Base-by-base conservation (phyloP, 2,113 vertebrate genomes). In the Cathartes aura region DNA sequence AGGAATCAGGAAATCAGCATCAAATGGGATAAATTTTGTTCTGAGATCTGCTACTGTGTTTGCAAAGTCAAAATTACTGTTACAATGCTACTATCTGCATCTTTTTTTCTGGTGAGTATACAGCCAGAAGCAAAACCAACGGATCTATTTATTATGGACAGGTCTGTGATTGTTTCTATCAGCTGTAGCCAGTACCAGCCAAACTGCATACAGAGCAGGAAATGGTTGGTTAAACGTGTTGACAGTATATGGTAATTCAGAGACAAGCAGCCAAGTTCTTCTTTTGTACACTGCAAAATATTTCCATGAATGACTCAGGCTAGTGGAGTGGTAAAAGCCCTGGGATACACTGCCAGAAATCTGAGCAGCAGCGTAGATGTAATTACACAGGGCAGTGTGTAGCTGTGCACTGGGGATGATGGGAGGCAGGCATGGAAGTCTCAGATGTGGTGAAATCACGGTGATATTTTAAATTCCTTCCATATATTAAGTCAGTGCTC, bases 221-320 rank as follows among this genome's bases (percentile, higher is more conserved):
- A 94, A 56, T 87, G 84, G 32, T 85, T 94, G 85, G 78, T 75
- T 94, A 75, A 67, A 55, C 23, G 56, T 93, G 78, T 91, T 94
- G 82, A 87, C 82, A 85, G 60, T 50, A 4, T 71, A 62, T 87
- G 87, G 80, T 56, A 83, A 89, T 96, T 91, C 73, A 91, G 87
- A 72, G 64, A 87, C 3, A 34, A 85, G 75, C 73, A 92, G 82
- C 64, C 94, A 96, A 81, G 56, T 95, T 87, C 81, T 45, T 75
- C 62, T 72, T 76, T 81, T 86, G 45, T 73, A 60, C 0, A 0
- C 72, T 84, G 53, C 53, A 95, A 58, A 91, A 30, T 75, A 94
- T 91, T 95, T 95, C 87, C 40, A 10, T 91, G 84, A 87, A 87
- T 95, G 92, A 90, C 73, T 97, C 87, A 79, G 47, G 73, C 55